A percentile compares a stretch with the other conserved stretches of the same genome.
Conservation (phyloP, 2,797 vertebrate species). For the Carduelis carduelis region DNA sequence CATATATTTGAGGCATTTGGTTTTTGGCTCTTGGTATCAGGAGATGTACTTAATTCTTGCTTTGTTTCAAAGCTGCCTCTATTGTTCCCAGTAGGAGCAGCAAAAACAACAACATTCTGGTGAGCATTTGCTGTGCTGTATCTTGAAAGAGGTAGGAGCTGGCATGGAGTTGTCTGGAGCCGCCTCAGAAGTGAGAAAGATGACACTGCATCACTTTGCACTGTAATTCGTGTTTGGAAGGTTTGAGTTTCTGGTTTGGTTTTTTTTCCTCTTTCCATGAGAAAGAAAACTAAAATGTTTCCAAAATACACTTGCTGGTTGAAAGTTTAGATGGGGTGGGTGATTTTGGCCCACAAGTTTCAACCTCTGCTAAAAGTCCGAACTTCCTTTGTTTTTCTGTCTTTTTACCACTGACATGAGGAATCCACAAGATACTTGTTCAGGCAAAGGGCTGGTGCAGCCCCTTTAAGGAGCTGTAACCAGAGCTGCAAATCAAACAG, state of each 20-base stretch:
- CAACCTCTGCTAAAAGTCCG: neutral
- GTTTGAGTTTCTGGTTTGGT: neutral
- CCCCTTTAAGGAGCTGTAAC: neutral
- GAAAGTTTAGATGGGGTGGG: neutral
- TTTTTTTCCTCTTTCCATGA: neutral
- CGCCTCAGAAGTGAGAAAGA: slow-evolving; percentile 40
- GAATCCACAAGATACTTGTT: neutral
- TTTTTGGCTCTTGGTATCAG: neutral
- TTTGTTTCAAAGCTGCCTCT: neutral
- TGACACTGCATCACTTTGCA: slow-evolving; percentile 39
- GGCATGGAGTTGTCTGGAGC: neutral
- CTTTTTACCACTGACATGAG: neutral
- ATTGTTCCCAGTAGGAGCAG: neutral
- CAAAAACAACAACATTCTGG: neutral
- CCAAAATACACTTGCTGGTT: neutral
- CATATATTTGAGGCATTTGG: neutral
- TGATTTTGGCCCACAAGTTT: neutral
- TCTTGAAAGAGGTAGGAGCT: neutral
- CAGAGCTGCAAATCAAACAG: neutral
- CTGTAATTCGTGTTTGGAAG: neutral
- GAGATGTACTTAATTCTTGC: neutral
- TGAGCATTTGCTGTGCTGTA: neutral
- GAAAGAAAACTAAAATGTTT: neutral
- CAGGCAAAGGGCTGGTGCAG: neutral
- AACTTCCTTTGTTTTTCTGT: neutral